Base-by-base conservation (phyloP, 2,797 vertebrate species). In the Lerista edwardsae region DNA sequence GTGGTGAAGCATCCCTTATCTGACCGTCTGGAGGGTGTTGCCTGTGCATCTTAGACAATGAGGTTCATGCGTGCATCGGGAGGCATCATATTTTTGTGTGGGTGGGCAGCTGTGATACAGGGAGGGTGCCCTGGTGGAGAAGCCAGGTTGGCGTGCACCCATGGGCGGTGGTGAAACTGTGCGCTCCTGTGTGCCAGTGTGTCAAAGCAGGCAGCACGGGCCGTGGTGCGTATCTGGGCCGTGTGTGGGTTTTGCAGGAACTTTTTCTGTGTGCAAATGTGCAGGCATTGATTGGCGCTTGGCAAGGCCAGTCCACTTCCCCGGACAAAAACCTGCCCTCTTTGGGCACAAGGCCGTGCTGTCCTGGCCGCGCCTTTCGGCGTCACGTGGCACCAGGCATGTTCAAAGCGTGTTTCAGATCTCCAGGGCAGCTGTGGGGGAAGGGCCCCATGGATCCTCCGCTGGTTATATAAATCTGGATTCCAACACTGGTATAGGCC, bases 391-490 rank as follows among this genome's bases (percentile, higher is more conserved):
- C 41, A n/a, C 2, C 2, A 69, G 41, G 73, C 73, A 76, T 82
- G 79, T 82, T 86, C 31, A 41, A 77, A 77, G 79, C 64, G 27
- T 64, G 65, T 71, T 77, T 55, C 79, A 55, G 55, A 76, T 85
- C 61, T 75, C 61, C 36, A 74, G 84, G 84, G 71, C 55, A 75
- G 65, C 14, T n/a, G 62, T 31, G 65, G 72, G 73, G 41, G 79
- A 25, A 47, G 71, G 84, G 64, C 19, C 6, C 64, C 39, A 15
- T 25, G 11, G 17, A 51, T 73, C 19, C 36, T 39, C 62, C 0
- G 7, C 74, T 41, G 21, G 55, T 86, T 86, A 86, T 64, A 77
- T 82, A 86, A 86, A 72, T 77, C 36, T n/a, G 64, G 64, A 69
- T 25, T 71, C 57, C 51, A 34, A 76, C 21, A 51, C 31, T 84